Evolutionary conservation across 2,888 invertebrate genomes (phyloP).

Genomic region (Macrophya alboannulata): DNA sequence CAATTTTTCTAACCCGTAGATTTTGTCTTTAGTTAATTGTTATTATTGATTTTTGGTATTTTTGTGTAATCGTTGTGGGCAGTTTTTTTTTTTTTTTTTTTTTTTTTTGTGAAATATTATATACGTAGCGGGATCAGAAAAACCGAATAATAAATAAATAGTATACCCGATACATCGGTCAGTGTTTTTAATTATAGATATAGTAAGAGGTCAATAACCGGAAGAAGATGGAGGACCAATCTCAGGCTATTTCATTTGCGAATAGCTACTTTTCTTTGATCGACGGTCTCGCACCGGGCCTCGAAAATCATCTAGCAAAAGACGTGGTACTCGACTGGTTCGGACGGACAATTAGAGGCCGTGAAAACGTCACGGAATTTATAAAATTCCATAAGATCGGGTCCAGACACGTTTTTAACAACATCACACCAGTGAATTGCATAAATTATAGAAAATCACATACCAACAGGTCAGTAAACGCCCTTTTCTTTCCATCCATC

Average conservation of each 20-base stretch:
- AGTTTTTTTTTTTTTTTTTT: too few species aligned
- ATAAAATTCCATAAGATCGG: conserved; percentile 81
- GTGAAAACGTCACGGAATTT: conserved; percentile 83
- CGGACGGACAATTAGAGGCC: conserved; percentile 84
- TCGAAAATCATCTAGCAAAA: conserved; percentile 81
- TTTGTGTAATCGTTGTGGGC: too few species aligned
- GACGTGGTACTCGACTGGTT: conserved; percentile 85
- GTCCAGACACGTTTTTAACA: conserved; percentile 81
- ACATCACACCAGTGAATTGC: conserved; percentile 75
- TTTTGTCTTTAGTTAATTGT: too few species aligned
- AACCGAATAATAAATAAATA: background rate
- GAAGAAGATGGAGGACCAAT: conserved; percentile 59
- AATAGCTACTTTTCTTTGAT: conserved; percentile 81
- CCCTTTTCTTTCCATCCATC: background rate
- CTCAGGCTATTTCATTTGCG: conserved; percentile 79
- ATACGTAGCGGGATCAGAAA: too few species aligned
- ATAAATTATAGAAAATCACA: conserved; percentile 51
- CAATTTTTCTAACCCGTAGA: too few species aligned
- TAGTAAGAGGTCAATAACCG: background rate
- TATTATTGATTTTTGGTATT: too few species aligned
- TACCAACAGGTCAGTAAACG: conserved; percentile 43
- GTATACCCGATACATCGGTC: too few species aligned
- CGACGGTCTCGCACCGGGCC: conserved; percentile 81
- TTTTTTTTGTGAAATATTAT: too few species aligned
- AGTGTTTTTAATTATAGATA: conserved; percentile 1